Evolutionary conservation across 1,140 invertebrate genomes (phyloP), one percentile per base, ranked within the genome.

Genomic region (Maconellicoccus hirsutus): DNA sequence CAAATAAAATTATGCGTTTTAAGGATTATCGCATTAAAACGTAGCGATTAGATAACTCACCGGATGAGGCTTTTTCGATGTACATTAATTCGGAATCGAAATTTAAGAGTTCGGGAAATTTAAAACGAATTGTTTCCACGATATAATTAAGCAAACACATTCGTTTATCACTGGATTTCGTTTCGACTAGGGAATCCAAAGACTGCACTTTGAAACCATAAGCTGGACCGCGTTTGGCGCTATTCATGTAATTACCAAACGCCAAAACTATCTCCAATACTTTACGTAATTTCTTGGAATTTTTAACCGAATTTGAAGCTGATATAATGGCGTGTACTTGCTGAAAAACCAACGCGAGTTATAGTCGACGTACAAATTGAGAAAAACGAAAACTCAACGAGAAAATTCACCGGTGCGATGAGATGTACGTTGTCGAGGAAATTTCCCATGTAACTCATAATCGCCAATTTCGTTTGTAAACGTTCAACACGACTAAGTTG

Each of bases 211-310:
- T 98, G 78, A 99, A 99, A 6, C 98, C 98, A 80, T 99, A 99
- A 0, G 94, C 96, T 0, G 94, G 93, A 1, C 96, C 96, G 33
- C 96, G 84, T 80, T 96, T 96, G 74, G 91, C 90, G 78, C 93
- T 96, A 79, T 99, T 99, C 81, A 99, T 85, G 80, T 98, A 99
- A 81, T 99, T 99, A 33, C 98, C 98, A 81, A 99, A 96, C 3
- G 96, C 96, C 71, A 99, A 82, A 77, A 99, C 94, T 72, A 94
- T 89, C 83, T 98, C 96, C 52, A 98, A 81, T 72, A 98, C 85
- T 76, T 89, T 89, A 78, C 89, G 85, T 12, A 98, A 83, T 79
- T 96, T 98, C 74, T 88, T 87, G 0, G 94, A 98, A 73, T 89
- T 90, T 75, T 92, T 92, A 0, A 98, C 89, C 0, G 94, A 93